These are phyloP conservation scores for Macrosiphum euphorbiae DNA, from an alignment of 2,888 invertebrate genomes.

Conservation along the genomic window DNA sequence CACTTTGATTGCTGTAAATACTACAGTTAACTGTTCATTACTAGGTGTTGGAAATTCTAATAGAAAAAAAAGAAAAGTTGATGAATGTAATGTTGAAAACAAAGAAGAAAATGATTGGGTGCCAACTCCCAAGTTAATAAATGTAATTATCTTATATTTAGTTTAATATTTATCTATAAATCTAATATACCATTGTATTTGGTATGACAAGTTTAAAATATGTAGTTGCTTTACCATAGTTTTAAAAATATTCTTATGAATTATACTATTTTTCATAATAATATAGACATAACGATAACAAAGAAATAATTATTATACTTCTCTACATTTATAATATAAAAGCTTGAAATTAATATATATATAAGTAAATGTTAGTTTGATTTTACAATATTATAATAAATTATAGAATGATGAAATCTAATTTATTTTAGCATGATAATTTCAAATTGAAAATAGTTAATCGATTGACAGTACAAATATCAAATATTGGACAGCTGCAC, in stretches of 20 bases:
- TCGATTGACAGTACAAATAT: constrained; percentile 36
- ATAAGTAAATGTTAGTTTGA: background rate
- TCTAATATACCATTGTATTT: background rate
- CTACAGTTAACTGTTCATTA: constrained; percentile 15
- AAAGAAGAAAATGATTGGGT: constrained; percentile 5
- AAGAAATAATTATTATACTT: background rate
- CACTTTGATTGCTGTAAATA: constrained; percentile 37
- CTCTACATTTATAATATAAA: background rate
- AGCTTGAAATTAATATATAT: background rate
- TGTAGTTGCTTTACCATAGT: background rate
- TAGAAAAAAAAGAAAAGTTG: constrained; percentile 43
- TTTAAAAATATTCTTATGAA: background rate
- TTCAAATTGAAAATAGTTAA: constrained; percentile 3
- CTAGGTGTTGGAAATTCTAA: constrained; percentile 6
- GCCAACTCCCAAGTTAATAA: background rate
- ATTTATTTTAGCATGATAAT: constrained; percentile 18
- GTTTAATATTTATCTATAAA: background rate
- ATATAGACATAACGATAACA: background rate
- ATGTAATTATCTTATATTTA: constrained; percentile 14
- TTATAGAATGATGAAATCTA: background rate
- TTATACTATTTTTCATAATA: background rate
- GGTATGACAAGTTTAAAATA: background rate
- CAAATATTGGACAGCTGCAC: constrained; percentile 22
- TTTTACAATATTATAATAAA: background rate
- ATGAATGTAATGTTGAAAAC: background rate